phyloP scores from a whole-genome alignment of 2,888 invertebrate species.

The Bombylius discolor region DNA sequence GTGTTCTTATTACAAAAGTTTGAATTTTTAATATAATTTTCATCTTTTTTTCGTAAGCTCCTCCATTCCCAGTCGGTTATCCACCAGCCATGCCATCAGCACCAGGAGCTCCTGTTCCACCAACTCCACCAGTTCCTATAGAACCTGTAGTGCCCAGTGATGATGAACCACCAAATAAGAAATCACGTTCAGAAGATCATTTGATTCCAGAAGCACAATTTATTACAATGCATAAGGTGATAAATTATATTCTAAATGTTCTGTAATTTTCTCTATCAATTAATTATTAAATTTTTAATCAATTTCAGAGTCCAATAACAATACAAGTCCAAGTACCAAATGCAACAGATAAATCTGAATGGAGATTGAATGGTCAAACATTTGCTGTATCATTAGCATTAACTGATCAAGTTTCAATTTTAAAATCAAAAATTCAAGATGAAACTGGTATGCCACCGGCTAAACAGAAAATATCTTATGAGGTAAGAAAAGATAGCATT shows the following conservation, averaged over 20 bases:
- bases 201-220: conserved; percentile 81
- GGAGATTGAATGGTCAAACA: conserved; percentile 87
- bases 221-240: conserved; percentile 51
- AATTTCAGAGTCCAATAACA: conserved; percentile 54
- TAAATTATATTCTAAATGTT: not conserved
- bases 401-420: conserved; percentile 62
- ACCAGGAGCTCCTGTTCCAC: conserved; percentile 25
- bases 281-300: not conserved
- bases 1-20: conserved; percentile 7
- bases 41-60: conserved; percentile 24
- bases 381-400: conserved; percentile 65
- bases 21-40: not conserved
- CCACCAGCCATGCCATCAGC: conserved; percentile 32
- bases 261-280: too few species aligned
- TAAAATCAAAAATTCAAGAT: conserved; percentile 77
- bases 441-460: conserved; percentile 87
- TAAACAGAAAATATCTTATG: conserved; percentile 92
- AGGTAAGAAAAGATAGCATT: conserved; percentile 43
- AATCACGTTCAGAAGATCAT: conserved; percentile 81
- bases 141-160: conserved; percentile 43
- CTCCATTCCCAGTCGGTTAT: conserved; percentile 38
- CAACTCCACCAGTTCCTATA: conserved; percentile 43
- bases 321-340: conserved; percentile 73
- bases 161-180: conserved; percentile 80
- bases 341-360: conserved; percentile 81